Percentiles rank a stretch among this genome's conserved stretches.
These are phyloP conservation scores for Noctua fimbriata DNA, from an alignment of 2,888 invertebrate species.

Conservation along the genomic window DNA sequence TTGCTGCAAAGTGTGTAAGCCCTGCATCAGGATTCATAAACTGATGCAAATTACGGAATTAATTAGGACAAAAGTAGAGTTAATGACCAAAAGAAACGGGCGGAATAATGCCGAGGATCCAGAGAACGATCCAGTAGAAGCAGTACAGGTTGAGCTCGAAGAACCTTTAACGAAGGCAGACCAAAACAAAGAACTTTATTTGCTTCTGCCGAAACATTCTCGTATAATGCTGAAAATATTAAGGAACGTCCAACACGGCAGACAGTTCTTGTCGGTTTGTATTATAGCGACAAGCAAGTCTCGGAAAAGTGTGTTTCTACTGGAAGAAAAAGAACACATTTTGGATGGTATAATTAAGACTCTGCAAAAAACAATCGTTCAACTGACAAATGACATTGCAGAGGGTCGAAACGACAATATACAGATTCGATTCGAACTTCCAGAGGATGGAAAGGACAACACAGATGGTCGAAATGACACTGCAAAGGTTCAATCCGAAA, in stretches of 20 bases:
- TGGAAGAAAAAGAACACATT: conserved; percentile 26
- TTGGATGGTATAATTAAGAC: conserved; percentile 28
- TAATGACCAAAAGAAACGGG: background rate
- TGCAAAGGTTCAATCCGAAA: background rate
- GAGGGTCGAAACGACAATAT: no score
- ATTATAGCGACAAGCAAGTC: conserved; percentile 27
- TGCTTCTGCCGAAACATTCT: conserved; percentile 35
- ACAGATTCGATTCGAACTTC: no score
- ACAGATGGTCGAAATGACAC: background rate
- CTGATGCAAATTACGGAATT: conserved; percentile 15
- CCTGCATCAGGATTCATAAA: conserved; percentile 36
- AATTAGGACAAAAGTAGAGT: conserved; percentile 3
- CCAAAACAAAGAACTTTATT: conserved; percentile 3
- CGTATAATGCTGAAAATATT: conserved; percentile 37
- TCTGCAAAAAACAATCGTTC: background rate
- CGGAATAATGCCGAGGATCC: background rate
- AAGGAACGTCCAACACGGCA: background rate
- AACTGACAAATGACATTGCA: no score
- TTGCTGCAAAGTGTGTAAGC: conserved; percentile 37
- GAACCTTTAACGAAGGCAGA: background rate
- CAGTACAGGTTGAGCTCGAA: background rate
- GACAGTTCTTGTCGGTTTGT: background rate
- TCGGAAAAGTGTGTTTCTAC: background rate
- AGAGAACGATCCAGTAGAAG: background rate
- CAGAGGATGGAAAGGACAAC: background rate